These are phyloP conservation scores for Rhorus exstirpatorius DNA, from an alignment of 2,888 invertebrate species.

Conservation along the genomic window DNA sequence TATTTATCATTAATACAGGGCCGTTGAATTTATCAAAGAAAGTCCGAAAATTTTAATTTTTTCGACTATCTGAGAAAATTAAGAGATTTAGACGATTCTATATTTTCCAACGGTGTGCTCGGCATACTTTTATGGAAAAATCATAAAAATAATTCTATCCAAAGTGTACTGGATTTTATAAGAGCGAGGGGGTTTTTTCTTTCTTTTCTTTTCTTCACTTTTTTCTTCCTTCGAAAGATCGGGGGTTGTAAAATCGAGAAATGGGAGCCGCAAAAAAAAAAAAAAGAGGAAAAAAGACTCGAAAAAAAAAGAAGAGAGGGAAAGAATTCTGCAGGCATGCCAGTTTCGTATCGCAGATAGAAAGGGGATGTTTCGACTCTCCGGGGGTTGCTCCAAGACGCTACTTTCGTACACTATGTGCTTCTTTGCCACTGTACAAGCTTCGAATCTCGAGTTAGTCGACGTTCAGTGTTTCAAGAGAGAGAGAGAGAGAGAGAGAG, in stretches of 20 bases:
- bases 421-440: constrained; percentile 25
- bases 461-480: constrained; percentile 62
- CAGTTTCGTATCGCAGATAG: constrained; percentile 73
- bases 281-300: constrained; percentile 25
- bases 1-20: no score
- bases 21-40: no score
- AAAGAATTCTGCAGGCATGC: constrained; percentile 54
- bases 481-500: constrained; percentile 56
- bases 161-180: constrained; percentile 78
- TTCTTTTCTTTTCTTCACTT: constrained; percentile 17
- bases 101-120: no score
- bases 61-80: background rate
- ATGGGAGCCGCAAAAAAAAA: constrained; percentile 47
- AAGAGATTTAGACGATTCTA: no score
- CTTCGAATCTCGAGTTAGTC: constrained; percentile 59
- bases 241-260: constrained; percentile 60
- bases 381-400: constrained; percentile 66
- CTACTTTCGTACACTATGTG: constrained; percentile 43
- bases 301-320: constrained; percentile 2
- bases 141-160: constrained; percentile 80
- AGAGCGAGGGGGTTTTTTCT: no score
- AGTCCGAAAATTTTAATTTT: no score
- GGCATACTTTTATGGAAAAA: constrained; percentile 77
- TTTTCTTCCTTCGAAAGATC: constrained; percentile 2
- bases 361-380: constrained; percentile 63